Evolutionary conservation across 2,888 invertebrate species (phyloP), one percentile per base, ranked within the genome.

Genomic region (Sialis fuliginosa): DNA sequence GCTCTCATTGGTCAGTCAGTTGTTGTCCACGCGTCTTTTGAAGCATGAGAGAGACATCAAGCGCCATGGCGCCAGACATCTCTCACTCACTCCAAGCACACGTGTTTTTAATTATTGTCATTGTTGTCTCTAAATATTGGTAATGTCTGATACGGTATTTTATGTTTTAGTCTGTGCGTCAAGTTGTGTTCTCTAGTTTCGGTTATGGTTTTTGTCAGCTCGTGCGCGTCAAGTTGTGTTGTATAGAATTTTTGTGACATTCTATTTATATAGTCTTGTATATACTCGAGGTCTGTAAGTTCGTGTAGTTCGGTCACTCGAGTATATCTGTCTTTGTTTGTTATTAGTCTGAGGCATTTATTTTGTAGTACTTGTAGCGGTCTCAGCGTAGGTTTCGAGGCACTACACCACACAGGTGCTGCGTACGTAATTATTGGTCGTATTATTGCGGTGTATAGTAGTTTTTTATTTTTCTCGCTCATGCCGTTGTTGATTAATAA

Each of bases 391-490:
- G 50, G 48, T 6, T 37, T 39, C 2, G 53, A 47, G 6, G 50
- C 48, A 12, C 48, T 48, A 35, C 54, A 53, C 55, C 54, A 56
- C 0, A 53, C 52, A 33, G 57, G 56, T 12, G 54, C 51, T 1
- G 55, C 56, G 43, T 57, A 58, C 8, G 51, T 49, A 1, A 56
- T 33, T 6, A 51, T 44, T n/a, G 56, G 55, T 32, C 52, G 45
- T 0, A 57, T 53, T 8, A 55, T 49, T 6, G 50, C 44, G 12
- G 52, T 57, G 44, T 58, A 56, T 4, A 56, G 30, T 2, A 54
- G 45, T 35, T 46, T 42, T 49, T 56, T 56, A 40, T 54, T 53
- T 44, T 52, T 49, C 12, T n/a, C 33, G 3, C 3, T 37, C 12
- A 49, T 46, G 13, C 32, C 7, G 22, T 33, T 50, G 7, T 44